These are phyloP conservation scores for Coecobrya sp. DNA, from an alignment of 2,888 invertebrate genomes.

Conservation along the genomic window DNA sequence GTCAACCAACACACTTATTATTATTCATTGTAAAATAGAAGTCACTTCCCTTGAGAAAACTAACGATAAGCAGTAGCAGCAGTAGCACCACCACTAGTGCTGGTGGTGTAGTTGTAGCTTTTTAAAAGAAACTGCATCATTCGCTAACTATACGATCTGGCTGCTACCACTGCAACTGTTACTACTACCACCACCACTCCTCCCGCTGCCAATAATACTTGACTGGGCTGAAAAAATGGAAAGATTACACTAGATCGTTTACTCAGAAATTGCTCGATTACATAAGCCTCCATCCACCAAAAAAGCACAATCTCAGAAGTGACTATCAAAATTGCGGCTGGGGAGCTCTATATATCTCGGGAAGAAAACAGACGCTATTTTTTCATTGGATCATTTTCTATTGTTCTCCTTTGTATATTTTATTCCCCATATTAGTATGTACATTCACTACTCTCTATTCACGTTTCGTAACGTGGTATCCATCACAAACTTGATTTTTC, in stretches of 20 bases:
- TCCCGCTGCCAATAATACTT: slow-evolving; percentile 43
- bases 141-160: not conserved
- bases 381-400: slow-evolving; percentile 6
- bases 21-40: slow-evolving; percentile 68
- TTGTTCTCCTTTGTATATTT: slow-evolving; percentile 1
- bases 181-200: not conserved
- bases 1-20: slow-evolving; percentile 57
- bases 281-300: slow-evolving; percentile 49
- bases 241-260: slow-evolving; percentile 60
- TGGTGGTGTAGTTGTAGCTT: not conserved
- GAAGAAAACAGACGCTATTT: slow-evolving; percentile 15
- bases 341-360: slow-evolving; percentile 9
- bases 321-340: slow-evolving; percentile 37
- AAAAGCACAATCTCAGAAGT: slow-evolving; percentile 57
- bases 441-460: not conserved
- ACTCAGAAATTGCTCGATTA: slow-evolving; percentile 59
- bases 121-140: slow-evolving; percentile 6
- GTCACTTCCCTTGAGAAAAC: slow-evolving; percentile 55
- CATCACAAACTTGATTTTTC: not conserved
- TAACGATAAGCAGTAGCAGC: slow-evolving; percentile 29
- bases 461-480: not conserved
- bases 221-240: slow-evolving; percentile 41
- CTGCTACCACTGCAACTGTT: not conserved
- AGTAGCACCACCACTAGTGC: not conserved
- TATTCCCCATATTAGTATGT: not conserved